Evolutionary conservation across 2,113 vertebrate species (phyloP), one percentile per base, ranked within the genome.

Genomic region (Antennarius striatus): DNA sequence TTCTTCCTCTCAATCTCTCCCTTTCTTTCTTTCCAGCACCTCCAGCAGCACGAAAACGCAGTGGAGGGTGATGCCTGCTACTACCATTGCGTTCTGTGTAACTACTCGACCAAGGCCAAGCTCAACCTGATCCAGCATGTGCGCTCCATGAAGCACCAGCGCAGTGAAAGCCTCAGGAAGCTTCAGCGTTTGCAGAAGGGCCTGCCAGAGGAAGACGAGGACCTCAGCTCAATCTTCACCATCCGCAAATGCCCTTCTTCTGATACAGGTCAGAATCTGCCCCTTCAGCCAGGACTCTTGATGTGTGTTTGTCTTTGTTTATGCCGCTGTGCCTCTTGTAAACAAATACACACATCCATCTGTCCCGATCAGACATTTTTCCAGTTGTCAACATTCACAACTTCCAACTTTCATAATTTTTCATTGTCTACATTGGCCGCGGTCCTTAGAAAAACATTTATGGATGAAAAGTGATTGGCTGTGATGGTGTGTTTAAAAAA

Each of bases 21-120:
- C 36, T 64, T 48, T 68, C 62, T 51, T 72, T 70, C 68, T 43
- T 46, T 78, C 63, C 70, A 99, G 98, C 97, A 99, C 90, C 93
- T 99, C 89, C 97, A 99, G 93, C 96, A 98, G 89, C 96, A 98
- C 0, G 98, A 99, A 91, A 94, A 93, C 1, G 92, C 95, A 1
- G 90, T 97, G 49, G 97, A 99, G 80, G 95, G 96, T 0, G 98
- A 99, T 76, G 93, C 95, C 85, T 98, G 96, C 92, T 99, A 95
- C 85, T 99, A 99, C 87, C 97, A 99, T 86, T 99, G 98, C 12
- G 93, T 95, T 72, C 95, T 98, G 79, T 99, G 97, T 74, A 96
- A 85, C 94, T 99, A 98, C 89, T 98, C 97, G 70, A 99, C 97
- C 91, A 98, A 97, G 94, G 97, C 98, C 94, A 98, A 98, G 92